Percentiles rank a stretch among this genome's conserved stretches.
Evolutionary conservation across 2,888 invertebrate species (phyloP).

Genomic region (Lysandra coridon): DNA sequence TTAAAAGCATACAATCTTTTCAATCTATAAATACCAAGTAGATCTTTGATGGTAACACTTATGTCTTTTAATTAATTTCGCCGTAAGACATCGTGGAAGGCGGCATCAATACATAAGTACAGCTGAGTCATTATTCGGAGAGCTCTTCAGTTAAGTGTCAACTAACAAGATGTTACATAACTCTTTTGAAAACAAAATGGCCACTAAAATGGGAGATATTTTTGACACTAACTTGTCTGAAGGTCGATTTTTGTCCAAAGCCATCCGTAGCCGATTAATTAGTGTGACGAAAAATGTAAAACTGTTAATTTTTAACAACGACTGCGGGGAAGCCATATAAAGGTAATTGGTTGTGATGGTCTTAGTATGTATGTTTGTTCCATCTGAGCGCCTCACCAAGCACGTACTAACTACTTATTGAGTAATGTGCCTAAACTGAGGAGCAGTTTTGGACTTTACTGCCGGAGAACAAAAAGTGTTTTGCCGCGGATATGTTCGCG

Average conservation of each 20-base stretch:
- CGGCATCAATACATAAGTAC: slow-evolving; percentile 17
- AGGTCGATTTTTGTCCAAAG: background rate
- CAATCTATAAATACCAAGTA: background rate
- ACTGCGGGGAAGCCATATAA: too few relatives aligned
- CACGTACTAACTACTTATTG: too few relatives aligned
- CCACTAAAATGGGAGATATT: slow-evolving; percentile 24
- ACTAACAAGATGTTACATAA: slow-evolving; percentile 43
- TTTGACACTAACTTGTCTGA: background rate
- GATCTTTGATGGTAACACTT: slow-evolving; percentile 11
- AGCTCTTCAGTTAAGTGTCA: slow-evolving; percentile 36
- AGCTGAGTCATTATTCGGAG: slow-evolving; percentile 39
- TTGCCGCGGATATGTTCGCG: too few relatives aligned
- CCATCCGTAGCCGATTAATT: background rate
- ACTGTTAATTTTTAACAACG: too few relatives aligned
- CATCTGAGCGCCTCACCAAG: too few relatives aligned
- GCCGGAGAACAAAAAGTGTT: too few relatives aligned
- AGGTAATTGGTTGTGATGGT: too few relatives aligned
- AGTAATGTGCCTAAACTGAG: too few relatives aligned
- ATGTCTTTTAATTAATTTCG: slow-evolving; percentile 32
- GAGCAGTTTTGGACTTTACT: too few relatives aligned
- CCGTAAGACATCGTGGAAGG: slow-evolving; percentile 24
- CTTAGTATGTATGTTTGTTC: too few relatives aligned
- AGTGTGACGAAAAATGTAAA: too few relatives aligned
- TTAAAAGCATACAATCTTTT: background rate
- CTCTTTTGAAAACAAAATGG: slow-evolving; percentile 28